These are phyloP conservation scores for Sphaerophoria taeniata DNA, from an alignment of 2,888 invertebrate species.

Conservation along the genomic window DNA sequence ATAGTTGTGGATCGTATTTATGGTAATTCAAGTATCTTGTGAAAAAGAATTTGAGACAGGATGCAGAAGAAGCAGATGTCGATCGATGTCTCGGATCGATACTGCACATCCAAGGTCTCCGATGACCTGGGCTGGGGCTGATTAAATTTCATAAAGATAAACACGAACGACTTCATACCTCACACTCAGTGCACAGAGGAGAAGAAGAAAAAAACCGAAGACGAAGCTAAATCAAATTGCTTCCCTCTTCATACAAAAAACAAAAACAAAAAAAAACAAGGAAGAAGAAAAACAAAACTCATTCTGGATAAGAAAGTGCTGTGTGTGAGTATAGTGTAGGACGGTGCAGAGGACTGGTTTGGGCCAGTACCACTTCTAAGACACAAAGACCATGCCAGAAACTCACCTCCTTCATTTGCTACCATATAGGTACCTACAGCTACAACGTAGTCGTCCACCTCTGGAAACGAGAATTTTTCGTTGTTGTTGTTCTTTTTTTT, in stretches of 20 bases:
- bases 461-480: constrained; percentile 4
- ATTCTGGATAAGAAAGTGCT: constrained; percentile 56
- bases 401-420: constrained; percentile 36
- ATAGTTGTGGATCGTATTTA: constrained; percentile 43
- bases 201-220: neutral
- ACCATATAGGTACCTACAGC: neutral
- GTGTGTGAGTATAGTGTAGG: constrained; percentile 17
- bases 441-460: neutral
- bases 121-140: constrained; percentile 35
- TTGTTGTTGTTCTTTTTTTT: neutral
- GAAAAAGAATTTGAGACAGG: constrained; percentile 58
- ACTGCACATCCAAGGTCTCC: constrained; percentile 37
- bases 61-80: constrained; percentile 55
- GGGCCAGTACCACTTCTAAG: constrained; percentile 62
- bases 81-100: constrained; percentile 34
- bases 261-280: neutral
- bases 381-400: constrained; percentile 48
- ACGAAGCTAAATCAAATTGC: constrained; percentile 14
- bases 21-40: constrained; percentile 51
- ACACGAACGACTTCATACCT: constrained; percentile 16
- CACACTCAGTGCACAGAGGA: neutral
- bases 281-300: too few species aligned
- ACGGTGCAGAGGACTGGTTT: constrained; percentile 56
- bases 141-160: constrained; percentile 68
- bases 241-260: constrained; percentile 33